Conservation (phyloP, 2,797 vertebrate species). For the Pelobates cultripes region DNA sequence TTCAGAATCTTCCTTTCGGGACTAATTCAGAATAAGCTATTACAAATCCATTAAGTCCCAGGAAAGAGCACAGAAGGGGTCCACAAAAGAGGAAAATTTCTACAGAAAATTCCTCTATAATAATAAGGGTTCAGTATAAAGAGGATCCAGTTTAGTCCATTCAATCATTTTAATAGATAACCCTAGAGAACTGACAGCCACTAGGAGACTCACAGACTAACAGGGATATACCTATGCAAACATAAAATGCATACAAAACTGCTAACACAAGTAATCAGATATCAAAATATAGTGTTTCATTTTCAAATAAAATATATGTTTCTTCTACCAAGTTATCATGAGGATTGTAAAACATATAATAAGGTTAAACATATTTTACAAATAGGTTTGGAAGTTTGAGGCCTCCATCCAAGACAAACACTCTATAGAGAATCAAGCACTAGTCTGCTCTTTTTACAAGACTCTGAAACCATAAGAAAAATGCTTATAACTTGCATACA, state of each 20-base stretch:
- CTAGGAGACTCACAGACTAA: background rate
- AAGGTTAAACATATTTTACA: conserved; percentile 35
- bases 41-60: no score
- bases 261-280: conserved; percentile 26
- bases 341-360: conserved; percentile 24
- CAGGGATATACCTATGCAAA: conserved; percentile 9
- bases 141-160: no score
- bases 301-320: conserved; percentile 10
- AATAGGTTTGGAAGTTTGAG: conserved; percentile 18
- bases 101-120: background rate
- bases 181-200: no score
- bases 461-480: background rate
- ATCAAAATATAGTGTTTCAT: conserved; percentile 14
- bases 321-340: conserved; percentile 26
- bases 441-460: background rate
- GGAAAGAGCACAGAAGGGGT: no score
- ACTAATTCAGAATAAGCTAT: no score
- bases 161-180: no score
- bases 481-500: background rate
- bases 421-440: background rate
- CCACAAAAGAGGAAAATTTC: no score
- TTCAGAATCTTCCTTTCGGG: no score
- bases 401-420: conserved; percentile 23
- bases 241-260: background rate
- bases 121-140: background rate